Conservation (phyloP, 2,797 vertebrate genomes). For the Thamnophis elegans region DNA sequence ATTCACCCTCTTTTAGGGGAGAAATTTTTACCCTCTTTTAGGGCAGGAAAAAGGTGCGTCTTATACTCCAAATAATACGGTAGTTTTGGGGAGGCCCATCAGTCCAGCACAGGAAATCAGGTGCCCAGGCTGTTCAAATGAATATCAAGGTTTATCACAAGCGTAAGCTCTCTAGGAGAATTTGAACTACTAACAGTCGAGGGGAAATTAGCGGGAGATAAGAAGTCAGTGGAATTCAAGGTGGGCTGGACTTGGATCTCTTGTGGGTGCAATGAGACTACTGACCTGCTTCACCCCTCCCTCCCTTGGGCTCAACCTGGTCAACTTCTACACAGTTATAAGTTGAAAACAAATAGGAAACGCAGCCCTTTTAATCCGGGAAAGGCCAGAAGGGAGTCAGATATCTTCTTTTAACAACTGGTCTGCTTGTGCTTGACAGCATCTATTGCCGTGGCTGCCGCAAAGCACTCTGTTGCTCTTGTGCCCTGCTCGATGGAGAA, state of each 20-base stretch:
- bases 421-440: slow-evolving; percentile 27
- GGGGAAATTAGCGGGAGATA: neutral
- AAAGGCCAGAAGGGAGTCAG: neutral
- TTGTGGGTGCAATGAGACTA: neutral
- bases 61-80: too few species aligned
- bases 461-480: slow-evolving; percentile 60
- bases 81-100: too few species aligned
- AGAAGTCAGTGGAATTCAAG: neutral
- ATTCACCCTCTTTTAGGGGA: too few species aligned
- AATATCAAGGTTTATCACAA: neutral
- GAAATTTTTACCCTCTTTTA: too few species aligned
- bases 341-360: neutral
- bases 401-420: too few species aligned
- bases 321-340: neutral
- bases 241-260: neutral
- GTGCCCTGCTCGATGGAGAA: slow-evolving; percentile 51
- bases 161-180: neutral
- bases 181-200: neutral
- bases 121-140: neutral
- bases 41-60: too few species aligned
- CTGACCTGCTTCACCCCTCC: neutral
- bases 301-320: neutral
- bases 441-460: slow-evolving; percentile 64
- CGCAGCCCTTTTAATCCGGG: neutral
- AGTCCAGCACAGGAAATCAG: too few species aligned